Conservation (phyloP, 2,888 invertebrate genomes). For the Tachina lurida region DNA sequence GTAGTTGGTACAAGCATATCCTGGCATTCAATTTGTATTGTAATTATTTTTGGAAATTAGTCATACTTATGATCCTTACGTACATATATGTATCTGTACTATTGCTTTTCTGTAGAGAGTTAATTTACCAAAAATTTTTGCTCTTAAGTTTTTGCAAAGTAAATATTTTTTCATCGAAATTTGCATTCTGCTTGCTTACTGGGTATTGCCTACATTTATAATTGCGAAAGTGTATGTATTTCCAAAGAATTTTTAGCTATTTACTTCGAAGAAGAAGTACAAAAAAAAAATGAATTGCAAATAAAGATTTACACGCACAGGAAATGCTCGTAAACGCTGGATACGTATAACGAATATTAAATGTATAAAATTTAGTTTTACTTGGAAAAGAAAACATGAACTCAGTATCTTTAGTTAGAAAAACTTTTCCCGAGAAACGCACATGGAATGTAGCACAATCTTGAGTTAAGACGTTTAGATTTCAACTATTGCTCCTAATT, state of each 20-base stretch:
- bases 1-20: background rate
- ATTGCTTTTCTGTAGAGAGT: no score
- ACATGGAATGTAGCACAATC: no score
- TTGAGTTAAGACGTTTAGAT: no score
- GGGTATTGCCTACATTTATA: background rate
- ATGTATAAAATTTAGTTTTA: no score
- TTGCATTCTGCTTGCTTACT: background rate
- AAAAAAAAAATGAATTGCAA: background rate
- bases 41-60: background rate
- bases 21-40: background rate
- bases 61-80: background rate
- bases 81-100: background rate
- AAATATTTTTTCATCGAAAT: no score
- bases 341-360: background rate
- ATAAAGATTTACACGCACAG: constrained; percentile 13
- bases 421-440: no score
- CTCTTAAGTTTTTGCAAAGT: no score
- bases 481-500: no score
- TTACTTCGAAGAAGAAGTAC: background rate
- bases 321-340: background rate
- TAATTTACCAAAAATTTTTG: no score
- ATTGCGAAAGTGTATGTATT: background rate
- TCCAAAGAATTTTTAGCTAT: background rate
- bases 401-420: no score
- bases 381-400: no score